Percentiles rank a stretch among this genome's conserved stretches.
Conservation (phyloP, 1,140 invertebrate genomes). For the Piezodorus guildinii region DNA sequence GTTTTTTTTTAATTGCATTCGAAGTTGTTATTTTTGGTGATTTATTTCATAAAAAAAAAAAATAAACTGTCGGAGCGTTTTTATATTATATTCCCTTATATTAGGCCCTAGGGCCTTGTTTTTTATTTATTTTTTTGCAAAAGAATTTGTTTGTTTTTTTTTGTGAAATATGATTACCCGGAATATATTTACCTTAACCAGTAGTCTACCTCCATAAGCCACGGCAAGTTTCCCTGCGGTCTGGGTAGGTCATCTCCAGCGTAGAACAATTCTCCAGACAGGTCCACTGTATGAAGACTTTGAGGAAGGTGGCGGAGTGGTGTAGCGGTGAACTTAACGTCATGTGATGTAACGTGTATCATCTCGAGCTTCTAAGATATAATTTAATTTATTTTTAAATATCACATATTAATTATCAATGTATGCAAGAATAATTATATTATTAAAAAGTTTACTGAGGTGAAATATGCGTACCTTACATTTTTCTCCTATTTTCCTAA, state of each 20-base stretch:
- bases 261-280: constrained; percentile 26
- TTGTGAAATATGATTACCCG: too few relatives aligned
- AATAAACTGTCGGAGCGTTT: too few relatives aligned
- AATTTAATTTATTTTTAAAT: neutral
- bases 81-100: too few relatives aligned
- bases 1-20: too few relatives aligned
- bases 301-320: constrained; percentile 16
- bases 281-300: constrained; percentile 21
- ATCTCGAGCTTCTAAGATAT: constrained; percentile 17
- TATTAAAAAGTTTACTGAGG: too few relatives aligned
- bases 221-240: constrained; percentile 1
- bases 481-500: constrained; percentile 13
- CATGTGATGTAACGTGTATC: constrained; percentile 17
- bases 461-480: constrained; percentile 19
- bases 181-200: constrained; percentile 18
- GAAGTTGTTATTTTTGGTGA: too few relatives aligned
- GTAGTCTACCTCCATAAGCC: constrained; percentile 25
- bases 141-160: too few relatives aligned
- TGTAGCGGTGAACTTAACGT: constrained; percentile 18
- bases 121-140: too few relatives aligned
- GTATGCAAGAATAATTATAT: too few relatives aligned
- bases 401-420: too few relatives aligned
- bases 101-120: too few relatives aligned
- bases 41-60: too few relatives aligned
- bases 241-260: constrained; percentile 14